phyloP scores from a whole-genome alignment of 2,113 vertebrate genomes.

The Trochalopteron elliotii region DNA sequence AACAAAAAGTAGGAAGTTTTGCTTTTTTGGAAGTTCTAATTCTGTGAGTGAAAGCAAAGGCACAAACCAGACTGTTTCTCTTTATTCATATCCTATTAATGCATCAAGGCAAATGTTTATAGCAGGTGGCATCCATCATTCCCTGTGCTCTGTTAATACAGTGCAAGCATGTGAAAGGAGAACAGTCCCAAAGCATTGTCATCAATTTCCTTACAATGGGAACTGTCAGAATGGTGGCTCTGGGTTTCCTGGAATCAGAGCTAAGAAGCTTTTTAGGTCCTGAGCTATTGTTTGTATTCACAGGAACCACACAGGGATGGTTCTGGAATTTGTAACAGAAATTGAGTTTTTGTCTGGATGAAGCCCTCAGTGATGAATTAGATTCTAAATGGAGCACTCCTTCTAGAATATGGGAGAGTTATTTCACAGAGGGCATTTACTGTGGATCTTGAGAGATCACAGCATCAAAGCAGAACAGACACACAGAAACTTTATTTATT shows the following conservation, averaged over 20 bases:
- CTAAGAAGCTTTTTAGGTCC: not conserved
- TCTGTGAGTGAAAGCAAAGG: not conserved
- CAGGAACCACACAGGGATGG: not conserved
- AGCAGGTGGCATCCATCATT: not conserved
- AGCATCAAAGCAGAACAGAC: not conserved
- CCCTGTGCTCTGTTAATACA: not conserved
- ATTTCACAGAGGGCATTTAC: not conserved
- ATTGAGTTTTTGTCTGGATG: not conserved
- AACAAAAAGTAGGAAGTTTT: not conserved
- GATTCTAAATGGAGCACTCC: not conserved
- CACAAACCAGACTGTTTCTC: not conserved
- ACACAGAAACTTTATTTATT: not conserved
- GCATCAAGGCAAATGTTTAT: not conserved
- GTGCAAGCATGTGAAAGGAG: not conserved
- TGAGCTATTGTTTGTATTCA: slow-evolving; percentile 2
- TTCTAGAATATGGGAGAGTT: not conserved
- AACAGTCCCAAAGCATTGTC: not conserved
- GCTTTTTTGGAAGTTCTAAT: not conserved
- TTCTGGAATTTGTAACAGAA: not conserved
- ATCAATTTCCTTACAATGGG: not conserved
- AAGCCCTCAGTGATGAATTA: not conserved
- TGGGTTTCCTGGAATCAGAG: not conserved
- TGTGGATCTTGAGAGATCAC: not conserved
- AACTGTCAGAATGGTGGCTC: not conserved
- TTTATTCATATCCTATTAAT: not conserved